A percentile compares a stretch with the other conserved stretches of the same genome.
Conservation (phyloP, 1,140 invertebrate genomes). For the Drosophila lini region DNA sequence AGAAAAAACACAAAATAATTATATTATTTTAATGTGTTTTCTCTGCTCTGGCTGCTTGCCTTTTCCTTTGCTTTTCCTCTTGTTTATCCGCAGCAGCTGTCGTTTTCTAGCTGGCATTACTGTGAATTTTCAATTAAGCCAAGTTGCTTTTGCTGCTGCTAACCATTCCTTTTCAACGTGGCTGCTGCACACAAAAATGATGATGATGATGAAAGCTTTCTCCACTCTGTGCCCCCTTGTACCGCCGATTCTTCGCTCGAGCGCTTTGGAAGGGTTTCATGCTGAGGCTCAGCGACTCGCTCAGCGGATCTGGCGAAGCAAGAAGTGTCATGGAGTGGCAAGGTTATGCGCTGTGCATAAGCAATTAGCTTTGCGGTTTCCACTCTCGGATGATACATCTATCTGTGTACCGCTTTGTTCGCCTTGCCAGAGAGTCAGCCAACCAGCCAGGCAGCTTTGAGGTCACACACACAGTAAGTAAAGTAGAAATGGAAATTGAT, state of each 20-base stretch:
- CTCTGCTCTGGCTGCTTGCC: conserved; percentile 10
- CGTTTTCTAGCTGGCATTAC: conserved; percentile 73
- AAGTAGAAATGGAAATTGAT: conserved; percentile 54
- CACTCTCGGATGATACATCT: conserved; percentile 35
- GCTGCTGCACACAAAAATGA: conserved; percentile 23
- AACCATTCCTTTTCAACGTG: conserved; percentile 40
- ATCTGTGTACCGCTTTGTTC: conserved; percentile 2
- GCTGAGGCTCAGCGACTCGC: background rate
- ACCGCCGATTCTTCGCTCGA: conserved; percentile 2
- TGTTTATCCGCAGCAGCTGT: conserved; percentile 68
- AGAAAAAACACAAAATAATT: conserved; percentile 54
- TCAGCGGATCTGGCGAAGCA: conserved; percentile 35
- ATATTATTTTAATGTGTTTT: conserved; percentile 80
- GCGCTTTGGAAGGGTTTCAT: conserved; percentile 27
- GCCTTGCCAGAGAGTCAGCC: conserved; percentile 4
- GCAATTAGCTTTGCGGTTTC: conserved; percentile 75
- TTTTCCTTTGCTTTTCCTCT: conserved; percentile 26
- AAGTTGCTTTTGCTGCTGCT: conserved; percentile 18
- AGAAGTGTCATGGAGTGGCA: conserved; percentile 76
- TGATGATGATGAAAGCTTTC: conserved; percentile 55
- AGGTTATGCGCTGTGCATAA: conserved; percentile 80
- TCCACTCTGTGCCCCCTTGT: conserved; percentile 15
- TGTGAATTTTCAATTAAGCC: conserved; percentile 79
- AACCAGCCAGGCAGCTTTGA: conserved; percentile 27
- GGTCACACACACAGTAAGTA: conserved; percentile 38